Conservation (phyloP, 2,888 invertebrate genomes). For the Amiota minor region DNA sequence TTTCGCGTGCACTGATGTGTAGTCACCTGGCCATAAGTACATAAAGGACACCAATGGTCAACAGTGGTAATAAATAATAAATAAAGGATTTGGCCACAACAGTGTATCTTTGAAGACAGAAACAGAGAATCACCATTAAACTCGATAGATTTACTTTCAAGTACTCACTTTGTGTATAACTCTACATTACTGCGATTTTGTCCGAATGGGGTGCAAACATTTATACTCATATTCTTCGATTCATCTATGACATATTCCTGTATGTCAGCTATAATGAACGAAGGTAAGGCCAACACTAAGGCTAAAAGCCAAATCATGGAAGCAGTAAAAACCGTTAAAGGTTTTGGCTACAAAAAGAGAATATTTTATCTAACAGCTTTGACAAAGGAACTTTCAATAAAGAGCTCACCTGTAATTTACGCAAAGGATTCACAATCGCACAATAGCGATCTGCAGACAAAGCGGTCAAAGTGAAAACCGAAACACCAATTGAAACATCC, state of each 20-base stretch:
- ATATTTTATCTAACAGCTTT: background rate
- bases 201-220: conserved; percentile 82
- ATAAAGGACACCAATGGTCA: conserved; percentile 90
- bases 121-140: background rate
- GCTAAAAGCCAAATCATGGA: conserved; percentile 83
- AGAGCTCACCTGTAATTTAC: conserved; percentile 78
- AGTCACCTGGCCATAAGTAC: conserved; percentile 91
- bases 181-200: conserved; percentile 74
- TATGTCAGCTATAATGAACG: conserved; percentile 84
- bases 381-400: background rate
- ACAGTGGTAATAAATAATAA: conserved; percentile 88
- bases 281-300: conserved; percentile 80
- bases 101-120: conserved; percentile 74
- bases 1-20: conserved; percentile 85
- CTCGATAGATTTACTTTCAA: background rate
- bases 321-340: conserved; percentile 82
- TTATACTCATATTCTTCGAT: conserved; percentile 78
- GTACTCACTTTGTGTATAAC: conserved; percentile 77
- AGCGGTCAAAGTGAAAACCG: conserved; percentile 93
- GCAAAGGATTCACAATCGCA: conserved; percentile 93
- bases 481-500: conserved; percentile 92
- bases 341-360: conserved; percentile 76
- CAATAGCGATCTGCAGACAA: conserved; percentile 92
- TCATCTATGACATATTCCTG: conserved; percentile 71
- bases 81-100: conserved; percentile 81